Percentiles rank a stretch among this genome's conserved stretches.
Conservation (phyloP, 1,140 invertebrate genomes). For the Bradysia coprophila region DNA sequence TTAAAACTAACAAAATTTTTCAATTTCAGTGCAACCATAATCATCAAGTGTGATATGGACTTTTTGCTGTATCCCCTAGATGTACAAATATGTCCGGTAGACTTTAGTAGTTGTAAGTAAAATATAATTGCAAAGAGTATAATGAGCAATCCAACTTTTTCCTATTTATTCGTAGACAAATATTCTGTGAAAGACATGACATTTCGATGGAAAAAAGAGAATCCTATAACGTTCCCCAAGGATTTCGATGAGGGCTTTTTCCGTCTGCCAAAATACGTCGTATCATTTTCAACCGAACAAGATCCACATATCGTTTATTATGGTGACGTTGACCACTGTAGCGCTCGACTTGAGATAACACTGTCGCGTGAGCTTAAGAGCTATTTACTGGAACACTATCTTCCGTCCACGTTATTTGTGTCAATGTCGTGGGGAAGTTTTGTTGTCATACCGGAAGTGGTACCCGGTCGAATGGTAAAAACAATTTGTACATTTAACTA, state of each 20-base stretch:
- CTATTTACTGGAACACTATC: slow-evolving; percentile 38
- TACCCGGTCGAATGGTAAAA: slow-evolving; percentile 30
- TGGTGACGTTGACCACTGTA: slow-evolving; percentile 29
- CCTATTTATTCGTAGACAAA: slow-evolving; percentile 29
- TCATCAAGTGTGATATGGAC: slow-evolving; percentile 40
- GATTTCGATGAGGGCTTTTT: slow-evolving; percentile 30
- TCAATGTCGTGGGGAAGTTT: slow-evolving; percentile 47
- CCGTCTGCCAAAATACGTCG: slow-evolving; percentile 35
- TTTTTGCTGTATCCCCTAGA: slow-evolving; percentile 37
- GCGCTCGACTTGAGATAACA: slow-evolving; percentile 32
- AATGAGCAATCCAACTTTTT: slow-evolving; percentile 1
- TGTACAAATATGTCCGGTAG: slow-evolving; percentile 36
- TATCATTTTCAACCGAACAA: slow-evolving; percentile 4
- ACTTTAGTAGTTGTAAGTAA: slow-evolving; percentile 39
- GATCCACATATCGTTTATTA: slow-evolving; percentile 5
- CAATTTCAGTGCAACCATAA: slow-evolving; percentile 34
- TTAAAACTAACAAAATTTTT: too few species aligned
- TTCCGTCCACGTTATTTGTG: slow-evolving; percentile 40
- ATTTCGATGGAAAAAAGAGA: slow-evolving; percentile 33
- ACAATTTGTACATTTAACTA: background rate
- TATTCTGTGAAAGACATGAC: slow-evolving; percentile 32
- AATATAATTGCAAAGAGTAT: background rate
- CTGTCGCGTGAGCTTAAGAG: slow-evolving; percentile 35
- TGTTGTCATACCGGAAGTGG: slow-evolving; percentile 39
- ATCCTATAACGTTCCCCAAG: slow-evolving; percentile 27